phyloP scores from a whole-genome alignment of 2,888 invertebrate genomes.

The Junonia oenone region DNA sequence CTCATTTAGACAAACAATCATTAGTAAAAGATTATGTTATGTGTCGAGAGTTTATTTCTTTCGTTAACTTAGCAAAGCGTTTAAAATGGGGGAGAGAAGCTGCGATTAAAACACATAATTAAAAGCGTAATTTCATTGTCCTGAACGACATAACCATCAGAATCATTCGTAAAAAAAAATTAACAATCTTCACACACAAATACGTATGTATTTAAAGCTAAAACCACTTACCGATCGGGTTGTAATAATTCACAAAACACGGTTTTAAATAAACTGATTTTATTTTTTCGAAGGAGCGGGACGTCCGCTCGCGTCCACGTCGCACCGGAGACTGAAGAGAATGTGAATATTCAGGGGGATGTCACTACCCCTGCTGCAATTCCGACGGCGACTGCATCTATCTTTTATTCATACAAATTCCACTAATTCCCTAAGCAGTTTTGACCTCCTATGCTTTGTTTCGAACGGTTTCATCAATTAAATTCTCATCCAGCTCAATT shows the following conservation, averaged over 20 bases:
- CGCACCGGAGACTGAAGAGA: slow-evolving; percentile 46
- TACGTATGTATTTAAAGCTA: not conserved
- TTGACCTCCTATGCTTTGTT: slow-evolving; percentile 49
- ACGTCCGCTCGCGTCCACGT: slow-evolving; percentile 32
- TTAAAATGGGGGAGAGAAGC: slow-evolving; percentile 11
- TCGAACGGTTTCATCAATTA: slow-evolving; percentile 41
- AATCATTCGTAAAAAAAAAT: no score
- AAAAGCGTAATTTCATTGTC: not conserved
- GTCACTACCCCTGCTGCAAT: slow-evolving; percentile 39
- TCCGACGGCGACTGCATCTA: slow-evolving; percentile 41
- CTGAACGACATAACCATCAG: not conserved
- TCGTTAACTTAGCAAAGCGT: slow-evolving; percentile 19
- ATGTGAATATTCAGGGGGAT: slow-evolving; percentile 40
- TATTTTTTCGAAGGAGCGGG: not conserved
- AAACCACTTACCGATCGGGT: slow-evolving; percentile 5
- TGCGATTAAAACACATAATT: slow-evolving; percentile 14
- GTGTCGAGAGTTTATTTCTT: slow-evolving; percentile 4
- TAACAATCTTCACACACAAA: no score
- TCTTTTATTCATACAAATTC: slow-evolving; percentile 35
- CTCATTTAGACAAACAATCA: not conserved
- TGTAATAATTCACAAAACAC: slow-evolving; percentile 1
- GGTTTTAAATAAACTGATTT: slow-evolving; percentile 6
- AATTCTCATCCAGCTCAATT: slow-evolving; percentile 23
- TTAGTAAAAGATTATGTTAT: not conserved
- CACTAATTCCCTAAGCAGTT: slow-evolving; percentile 46